These are phyloP conservation scores for Microplitis deprimator DNA, from an alignment of 2,888 invertebrate species.

Conservation along the genomic window DNA sequence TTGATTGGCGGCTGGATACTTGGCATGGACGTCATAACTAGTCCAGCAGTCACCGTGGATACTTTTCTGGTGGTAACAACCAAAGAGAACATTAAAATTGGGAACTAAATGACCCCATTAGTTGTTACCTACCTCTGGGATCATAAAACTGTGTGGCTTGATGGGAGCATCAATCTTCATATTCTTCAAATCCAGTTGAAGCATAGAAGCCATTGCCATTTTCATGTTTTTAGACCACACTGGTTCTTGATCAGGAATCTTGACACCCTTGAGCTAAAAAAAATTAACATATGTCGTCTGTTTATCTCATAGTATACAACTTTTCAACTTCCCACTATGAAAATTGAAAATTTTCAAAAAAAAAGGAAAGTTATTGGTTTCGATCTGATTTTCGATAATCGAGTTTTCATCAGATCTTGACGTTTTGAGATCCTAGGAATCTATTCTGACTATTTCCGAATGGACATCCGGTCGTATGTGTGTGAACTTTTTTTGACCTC, in stretches of 20 bases:
- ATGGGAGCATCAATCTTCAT: constrained; percentile 47
- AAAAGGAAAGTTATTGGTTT: too few species aligned
- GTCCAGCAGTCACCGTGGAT: constrained; percentile 67
- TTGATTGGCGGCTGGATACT: constrained; percentile 34
- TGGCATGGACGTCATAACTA: constrained; percentile 62
- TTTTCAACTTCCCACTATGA: too few species aligned
- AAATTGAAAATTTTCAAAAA: too few species aligned
- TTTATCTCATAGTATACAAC: too few species aligned
- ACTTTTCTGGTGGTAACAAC: constrained; percentile 71
- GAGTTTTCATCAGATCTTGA: too few species aligned
- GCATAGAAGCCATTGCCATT: constrained; percentile 67
- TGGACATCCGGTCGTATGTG: too few species aligned
- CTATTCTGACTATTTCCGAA: too few species aligned
- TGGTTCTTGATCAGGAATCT: constrained; percentile 60
- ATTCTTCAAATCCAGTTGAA: constrained; percentile 66
- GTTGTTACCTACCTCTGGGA: constrained; percentile 70
- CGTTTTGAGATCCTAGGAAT: too few species aligned
- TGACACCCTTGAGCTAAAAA: constrained; percentile 60
- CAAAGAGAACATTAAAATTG: constrained; percentile 69
- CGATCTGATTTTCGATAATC: too few species aligned
- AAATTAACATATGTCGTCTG: not conserved
- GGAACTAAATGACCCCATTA: constrained; percentile 64
- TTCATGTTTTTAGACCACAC: constrained; percentile 70
- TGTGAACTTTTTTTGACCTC: too few species aligned
- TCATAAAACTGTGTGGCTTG: constrained; percentile 59